Conservation (phyloP, 2,888 invertebrate genomes). For the Sinopyrophorus schimmeli region DNA sequence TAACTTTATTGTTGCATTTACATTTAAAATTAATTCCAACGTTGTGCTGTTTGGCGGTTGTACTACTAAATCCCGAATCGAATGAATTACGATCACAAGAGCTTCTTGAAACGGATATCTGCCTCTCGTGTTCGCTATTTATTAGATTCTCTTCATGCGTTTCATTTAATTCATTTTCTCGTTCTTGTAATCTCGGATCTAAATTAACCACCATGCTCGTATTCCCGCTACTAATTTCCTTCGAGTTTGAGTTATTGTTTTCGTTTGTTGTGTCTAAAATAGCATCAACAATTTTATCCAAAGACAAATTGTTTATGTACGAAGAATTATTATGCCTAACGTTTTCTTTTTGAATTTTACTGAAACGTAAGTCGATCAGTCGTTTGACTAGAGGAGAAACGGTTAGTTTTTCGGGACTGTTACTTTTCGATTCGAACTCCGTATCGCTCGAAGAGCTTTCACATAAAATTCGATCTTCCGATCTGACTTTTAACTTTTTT, state of each 20-base stretch:
- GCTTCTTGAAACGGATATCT: conserved; percentile 31
- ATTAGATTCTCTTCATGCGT: conserved; percentile 46
- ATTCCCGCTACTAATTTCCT: conserved; percentile 41
- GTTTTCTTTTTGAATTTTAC: conserved; percentile 55
- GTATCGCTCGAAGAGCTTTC: conserved; percentile 41
- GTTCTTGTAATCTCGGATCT: conserved; percentile 35
- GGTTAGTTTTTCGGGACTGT: conserved; percentile 48
- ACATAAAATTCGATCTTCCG: conserved; percentile 48
- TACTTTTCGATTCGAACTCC: conserved; percentile 1
- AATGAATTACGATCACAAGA: conserved; percentile 43
- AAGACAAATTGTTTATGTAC: conserved; percentile 60
- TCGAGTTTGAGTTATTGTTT: conserved; percentile 52
- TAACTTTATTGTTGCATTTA: conserved; percentile 44
- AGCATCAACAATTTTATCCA: conserved; percentile 66
- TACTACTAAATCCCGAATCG: conserved; percentile 52
- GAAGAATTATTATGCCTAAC: conserved; percentile 57
- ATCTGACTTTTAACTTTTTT: conserved; percentile 48
- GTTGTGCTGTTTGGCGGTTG: conserved; percentile 46
- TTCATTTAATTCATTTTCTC: conserved; percentile 45
- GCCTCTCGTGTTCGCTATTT: conserved; percentile 41
- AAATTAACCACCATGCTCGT: conserved; percentile 39
- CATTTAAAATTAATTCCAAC: conserved; percentile 47
- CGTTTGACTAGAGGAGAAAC: conserved; percentile 65
- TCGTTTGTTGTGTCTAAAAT: conserved; percentile 64
- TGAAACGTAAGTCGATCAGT: conserved; percentile 63